phyloP scores from a whole-genome alignment of 2,797 vertebrate genomes.

The Sebastolobus altivelis region DNA sequence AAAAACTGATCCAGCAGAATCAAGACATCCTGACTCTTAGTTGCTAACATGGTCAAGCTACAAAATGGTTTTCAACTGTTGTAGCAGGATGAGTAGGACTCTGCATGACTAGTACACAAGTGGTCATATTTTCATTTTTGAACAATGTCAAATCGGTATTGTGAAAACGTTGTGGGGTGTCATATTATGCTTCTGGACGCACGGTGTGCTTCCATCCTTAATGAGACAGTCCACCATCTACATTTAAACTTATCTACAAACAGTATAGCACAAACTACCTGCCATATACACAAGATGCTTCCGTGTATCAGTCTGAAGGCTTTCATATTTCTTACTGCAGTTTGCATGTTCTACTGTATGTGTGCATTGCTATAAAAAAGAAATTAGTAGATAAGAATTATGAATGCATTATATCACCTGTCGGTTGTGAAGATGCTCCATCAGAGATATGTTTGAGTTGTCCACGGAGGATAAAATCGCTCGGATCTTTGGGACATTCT shows the following conservation, averaged over 20 bases:
- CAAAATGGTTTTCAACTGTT: neutral
- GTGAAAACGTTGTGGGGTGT: neutral
- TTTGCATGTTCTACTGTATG: neutral
- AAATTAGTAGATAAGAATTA: too few species aligned
- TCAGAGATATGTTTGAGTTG: constrained; percentile 82
- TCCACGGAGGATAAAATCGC: constrained; percentile 89
- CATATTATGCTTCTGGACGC: neutral
- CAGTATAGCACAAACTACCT: neutral
- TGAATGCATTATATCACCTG: constrained; percentile 81
- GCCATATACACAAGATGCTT: neutral
- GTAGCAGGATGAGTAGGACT: neutral
- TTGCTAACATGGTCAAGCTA: neutral
- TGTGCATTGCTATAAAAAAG: neutral
- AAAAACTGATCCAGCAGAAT: neutral
- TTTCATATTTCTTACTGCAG: too few species aligned
- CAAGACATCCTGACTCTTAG: neutral
- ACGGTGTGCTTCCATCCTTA: neutral
- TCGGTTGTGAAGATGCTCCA: constrained; percentile 89
- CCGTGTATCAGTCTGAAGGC: neutral
- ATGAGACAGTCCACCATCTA: neutral
- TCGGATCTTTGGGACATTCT: constrained; percentile 88
- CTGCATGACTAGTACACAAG: neutral
- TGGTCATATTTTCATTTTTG: neutral
- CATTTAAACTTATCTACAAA: neutral
- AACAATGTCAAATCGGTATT: neutral